Conservation (phyloP, 2,888 invertebrate species). For the Brachyptera risi region DNA sequence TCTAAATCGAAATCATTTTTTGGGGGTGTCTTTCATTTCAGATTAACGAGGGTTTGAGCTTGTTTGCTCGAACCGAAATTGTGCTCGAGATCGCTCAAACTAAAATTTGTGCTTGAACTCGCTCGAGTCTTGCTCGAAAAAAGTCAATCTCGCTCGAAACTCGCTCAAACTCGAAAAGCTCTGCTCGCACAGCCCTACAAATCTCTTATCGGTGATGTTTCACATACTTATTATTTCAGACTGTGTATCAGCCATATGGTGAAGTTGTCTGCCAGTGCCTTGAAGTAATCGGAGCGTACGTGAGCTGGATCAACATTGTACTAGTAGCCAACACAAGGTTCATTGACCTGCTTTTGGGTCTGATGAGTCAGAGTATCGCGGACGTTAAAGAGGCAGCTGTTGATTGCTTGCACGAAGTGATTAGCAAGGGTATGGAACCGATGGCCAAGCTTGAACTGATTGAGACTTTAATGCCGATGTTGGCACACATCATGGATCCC, state of each 20-base stretch:
- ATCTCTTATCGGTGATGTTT: no score
- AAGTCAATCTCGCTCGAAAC: no score
- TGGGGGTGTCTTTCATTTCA: no score
- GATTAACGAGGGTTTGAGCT: no score
- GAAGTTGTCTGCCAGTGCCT: conserved; percentile 46
- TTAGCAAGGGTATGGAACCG: conserved; percentile 56
- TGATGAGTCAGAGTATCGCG: conserved; percentile 39
- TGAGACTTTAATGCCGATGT: conserved; percentile 46
- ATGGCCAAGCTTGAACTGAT: conserved; percentile 50
- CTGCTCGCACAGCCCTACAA: no score
- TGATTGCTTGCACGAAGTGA: conserved; percentile 50
- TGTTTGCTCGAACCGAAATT: no score
- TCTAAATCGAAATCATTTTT: no score
- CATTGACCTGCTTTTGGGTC: conserved; percentile 47
- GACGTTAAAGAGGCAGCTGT: conserved; percentile 48
- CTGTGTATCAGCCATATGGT: conserved; percentile 31
- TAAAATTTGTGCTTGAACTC: no score
- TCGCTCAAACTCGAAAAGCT: no score
- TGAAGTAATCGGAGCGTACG: conserved; percentile 51
- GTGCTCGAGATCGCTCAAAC: no score
- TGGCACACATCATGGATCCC: conserved; percentile 44
- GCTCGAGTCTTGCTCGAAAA: no score
- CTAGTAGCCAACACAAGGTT: conserved; percentile 54
- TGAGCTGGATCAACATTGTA: conserved; percentile 56
- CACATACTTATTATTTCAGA: no score